Base-by-base conservation (phyloP, 2,888 invertebrate genomes). In the Acanthosepion lycidas region DNA sequence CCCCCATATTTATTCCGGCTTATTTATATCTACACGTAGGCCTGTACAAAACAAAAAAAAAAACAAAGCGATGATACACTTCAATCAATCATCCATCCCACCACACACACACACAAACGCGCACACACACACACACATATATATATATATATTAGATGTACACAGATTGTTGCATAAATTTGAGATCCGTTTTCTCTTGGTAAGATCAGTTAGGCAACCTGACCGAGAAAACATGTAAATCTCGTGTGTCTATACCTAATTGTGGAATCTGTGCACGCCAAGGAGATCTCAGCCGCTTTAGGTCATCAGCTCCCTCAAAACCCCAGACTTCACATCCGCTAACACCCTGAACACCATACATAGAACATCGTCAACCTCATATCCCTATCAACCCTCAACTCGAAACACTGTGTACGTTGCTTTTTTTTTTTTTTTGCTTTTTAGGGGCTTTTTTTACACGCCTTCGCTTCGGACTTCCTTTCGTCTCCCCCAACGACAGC, bases 141-240 rank as follows among this genome's bases (percentile, higher is more conserved):
- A 55, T 55, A 20, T 55, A 55, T 55, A 20, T 55, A 20, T 78
- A 78, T 78, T 78, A 78, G 5, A 78, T 78, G 15, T 78, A 78
- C 15, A 78, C 2, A 78, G 3, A 12, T 78, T n/a, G 12, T 78
- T 78, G 78, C 78, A 78, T 78, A 78, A 78, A 78, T 78, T 78
- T 78, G 78, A 78, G 78, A 33, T 78, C 9, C 15, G n/a, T 78
- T 78, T 78, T n/a, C 78, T 33, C 12, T 78, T 78, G 78, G n/a
- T n/a, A 15, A 78, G 33, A 78, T 78, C 78, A 78, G n/a, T 78
- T 78, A 6, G 78, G 78, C 78, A 78, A 78, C 9, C 78, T 78
- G 78, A 78, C 78, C 78, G 78, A 78, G 78, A 78, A 78, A 78
- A 18, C 78, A 78, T 78, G 78, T 78, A 78, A 78, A 78, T n/a